These are phyloP conservation scores for Pangasius djambal DNA, from an alignment of 2,797 vertebrate species.

Conservation along the genomic window DNA sequence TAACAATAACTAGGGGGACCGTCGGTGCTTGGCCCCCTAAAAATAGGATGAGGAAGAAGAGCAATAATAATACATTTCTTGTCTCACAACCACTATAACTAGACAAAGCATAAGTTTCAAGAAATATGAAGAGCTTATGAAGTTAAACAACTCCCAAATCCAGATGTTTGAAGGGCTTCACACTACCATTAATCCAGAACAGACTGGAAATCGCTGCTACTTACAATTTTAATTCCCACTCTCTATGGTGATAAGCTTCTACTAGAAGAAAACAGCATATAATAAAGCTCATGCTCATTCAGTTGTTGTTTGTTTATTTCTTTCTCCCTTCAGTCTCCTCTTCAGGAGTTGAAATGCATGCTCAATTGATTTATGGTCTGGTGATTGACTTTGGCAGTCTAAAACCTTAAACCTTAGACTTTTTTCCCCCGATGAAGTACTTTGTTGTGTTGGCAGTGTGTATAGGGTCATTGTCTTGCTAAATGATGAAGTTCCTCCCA, in stretches of 20 bases:
- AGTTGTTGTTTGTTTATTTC: not conserved
- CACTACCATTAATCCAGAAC: not conserved
- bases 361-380: not conserved
- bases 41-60: not conserved
- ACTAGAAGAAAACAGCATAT: not conserved
- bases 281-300: no score
- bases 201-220: not conserved
- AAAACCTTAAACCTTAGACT: not conserved
- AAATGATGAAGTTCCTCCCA: no score
- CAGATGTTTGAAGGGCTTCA: not conserved
- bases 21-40: no score
- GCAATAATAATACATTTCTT: not conserved
- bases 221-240: not conserved
- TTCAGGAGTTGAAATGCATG: not conserved
- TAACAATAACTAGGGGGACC: no score
- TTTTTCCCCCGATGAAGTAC: not conserved
- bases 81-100: not conserved
- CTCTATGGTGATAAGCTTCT: not conserved
- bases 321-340: not conserved
- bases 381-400: not conserved
- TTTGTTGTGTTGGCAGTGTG: not conserved
- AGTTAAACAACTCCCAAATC: not conserved
- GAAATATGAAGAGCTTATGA: not conserved
- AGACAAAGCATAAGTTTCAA: not conserved
- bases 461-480: no score